Base-by-base conservation (phyloP, 2,113 vertebrate genomes). In the Alouatta palliata region DNA sequence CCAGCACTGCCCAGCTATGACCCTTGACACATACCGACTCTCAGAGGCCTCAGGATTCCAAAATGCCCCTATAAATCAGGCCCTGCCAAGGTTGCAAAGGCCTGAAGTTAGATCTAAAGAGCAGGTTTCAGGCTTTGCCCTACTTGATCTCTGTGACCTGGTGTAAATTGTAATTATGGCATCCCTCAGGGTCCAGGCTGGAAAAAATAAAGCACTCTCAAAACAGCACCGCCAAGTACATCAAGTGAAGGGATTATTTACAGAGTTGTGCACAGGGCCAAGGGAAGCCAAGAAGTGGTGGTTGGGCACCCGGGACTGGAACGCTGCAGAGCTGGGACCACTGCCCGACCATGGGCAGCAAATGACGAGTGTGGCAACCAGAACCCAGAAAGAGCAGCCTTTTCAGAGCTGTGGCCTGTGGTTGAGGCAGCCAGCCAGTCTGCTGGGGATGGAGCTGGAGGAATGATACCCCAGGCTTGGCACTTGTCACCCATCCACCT, bases 21-120 rank as follows among this genome's bases (percentile, higher is more conserved):
- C 2, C 5, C 40, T 37, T 19, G 5, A 35, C 23, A 52, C 17
- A 11, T 1, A 23, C 70, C 0, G 0, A 5, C 6, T 1, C 1
- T 12, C 45, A 6, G 9, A 1, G 30, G 3, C 1, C 43, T 49
- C 35, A 16, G 1, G 0, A 6, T 16, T 14, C 12, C 66, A 20
- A 1, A 9, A 3, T 8, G 2, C 1, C 16, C 45, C 20, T n/a
- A 4, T 40, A 17, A 40, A 7, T 12, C 47, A 80, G 54, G 20
- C 27, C 8, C 27, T 13, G 45, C 3, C 40, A 5, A 1, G 1
- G 11, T 21, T 25, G 12, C 13, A 0, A 3, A 52, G 2, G 3
- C 14, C 70, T 16, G 7, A 35, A 47, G 35, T 2, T 9, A 25
- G 25, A 3, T 12, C 3, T 2, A 5, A 45, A 54, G 19, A 17